Evolutionary conservation across 2,888 invertebrate genomes (phyloP).

Genomic region (Bugula neritina): DNA sequence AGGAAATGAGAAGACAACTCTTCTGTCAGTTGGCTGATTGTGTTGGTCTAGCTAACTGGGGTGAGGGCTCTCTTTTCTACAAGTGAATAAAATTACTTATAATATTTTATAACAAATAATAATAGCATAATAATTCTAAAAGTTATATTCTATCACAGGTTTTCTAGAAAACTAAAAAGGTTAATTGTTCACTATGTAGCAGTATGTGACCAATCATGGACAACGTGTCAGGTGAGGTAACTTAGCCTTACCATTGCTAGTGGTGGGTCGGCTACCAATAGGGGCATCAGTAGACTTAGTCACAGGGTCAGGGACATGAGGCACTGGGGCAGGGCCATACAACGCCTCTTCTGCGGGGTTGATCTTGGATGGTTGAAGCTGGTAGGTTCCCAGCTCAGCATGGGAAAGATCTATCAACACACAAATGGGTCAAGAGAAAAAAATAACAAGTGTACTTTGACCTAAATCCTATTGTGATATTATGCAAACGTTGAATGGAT

Average conservation of each 20-base stretch:
- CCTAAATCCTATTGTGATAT: too few relatives aligned
- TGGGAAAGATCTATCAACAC: background rate
- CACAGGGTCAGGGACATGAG: slow-evolving; percentile 2
- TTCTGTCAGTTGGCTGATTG: background rate
- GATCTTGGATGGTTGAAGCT: background rate
- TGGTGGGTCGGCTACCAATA: slow-evolving; percentile 2
- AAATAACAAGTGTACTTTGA: too few relatives aligned
- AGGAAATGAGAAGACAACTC: background rate
- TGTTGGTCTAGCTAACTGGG: background rate
- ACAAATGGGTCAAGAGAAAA: background rate
- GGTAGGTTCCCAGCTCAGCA: background rate
- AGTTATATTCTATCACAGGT: too few relatives aligned
- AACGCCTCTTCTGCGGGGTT: slow-evolving; percentile 2
- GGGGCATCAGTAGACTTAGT: background rate
- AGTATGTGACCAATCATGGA: too few relatives aligned
- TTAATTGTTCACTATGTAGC: too few relatives aligned
- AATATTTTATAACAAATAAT: background rate
- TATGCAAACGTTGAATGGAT: too few relatives aligned
- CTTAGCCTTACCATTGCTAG: background rate
- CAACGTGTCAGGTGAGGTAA: too few relatives aligned
- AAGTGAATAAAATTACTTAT: background rate
- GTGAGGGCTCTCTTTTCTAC: background rate
- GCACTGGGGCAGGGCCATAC: slow-evolving; percentile 5
- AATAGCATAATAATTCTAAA: too few relatives aligned
- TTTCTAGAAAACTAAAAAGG: too few relatives aligned